Base-by-base conservation (phyloP, 2,888 invertebrate genomes). In the Drosophila picticornis region DNA sequence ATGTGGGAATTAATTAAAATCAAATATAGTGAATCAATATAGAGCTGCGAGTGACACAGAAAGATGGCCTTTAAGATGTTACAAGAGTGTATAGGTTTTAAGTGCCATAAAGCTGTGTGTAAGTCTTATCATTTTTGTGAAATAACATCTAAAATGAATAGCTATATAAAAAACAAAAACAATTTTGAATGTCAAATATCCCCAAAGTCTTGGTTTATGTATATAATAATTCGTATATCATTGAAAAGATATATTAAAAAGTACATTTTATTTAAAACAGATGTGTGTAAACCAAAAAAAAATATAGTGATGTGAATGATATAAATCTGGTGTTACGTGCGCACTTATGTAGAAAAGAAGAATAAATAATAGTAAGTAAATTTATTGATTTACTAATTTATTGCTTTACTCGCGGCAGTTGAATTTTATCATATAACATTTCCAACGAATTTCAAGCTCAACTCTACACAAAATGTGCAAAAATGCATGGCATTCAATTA, bases 401-500 rank as follows among this genome's bases (percentile, higher is more conserved):
- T 43, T 29, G 19, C 34, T 29, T 25, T 10, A 29, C 27, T 31
- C 36, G 9, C 13, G 25, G 3, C 19, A 9, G 36, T 32, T 34
- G 2, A 32, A 55, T 55, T 25, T 31, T 43, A 34, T 32, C 38
- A 38, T 29, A 22, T 29, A 56, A 31, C 43, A 38, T 51, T 40
- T 36, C 9, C 6, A 34, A 13, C 2, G 34, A 50, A 5, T 31
- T 27, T 25, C 25, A 13, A 32, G 40, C 22, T 6, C n/a, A 48
- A 10, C 6, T 31, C 38, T 5, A 38, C 50, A 38, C 10, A 51
- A 29, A 36, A 63, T n/a, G 19, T 32, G 7, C 27, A 51, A 43
- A 46, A 43, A 32, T 60, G 6, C 50, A 29, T 31, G 48, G 75
- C 71, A 53, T 60, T 60, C 63, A 72, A 67, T 76, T 72, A 58